phyloP scores from a whole-genome alignment of 2,113 vertebrate genomes.

The Brachirus orientalis region DNA sequence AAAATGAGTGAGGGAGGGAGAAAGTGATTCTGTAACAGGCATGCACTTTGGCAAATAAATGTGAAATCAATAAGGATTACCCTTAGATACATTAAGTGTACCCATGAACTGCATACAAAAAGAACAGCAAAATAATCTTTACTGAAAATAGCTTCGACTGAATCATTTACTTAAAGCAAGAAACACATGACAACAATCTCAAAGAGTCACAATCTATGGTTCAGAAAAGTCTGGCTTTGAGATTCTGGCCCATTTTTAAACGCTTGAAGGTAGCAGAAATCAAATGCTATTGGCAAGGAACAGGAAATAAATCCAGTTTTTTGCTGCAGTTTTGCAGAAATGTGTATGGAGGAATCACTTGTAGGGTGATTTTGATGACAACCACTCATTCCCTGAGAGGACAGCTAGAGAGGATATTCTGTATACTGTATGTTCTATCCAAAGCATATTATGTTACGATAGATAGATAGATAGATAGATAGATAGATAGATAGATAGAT shows the following conservation, averaged over 20 bases:
- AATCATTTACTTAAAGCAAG: constrained; percentile 45
- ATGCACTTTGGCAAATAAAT: constrained; percentile 64
- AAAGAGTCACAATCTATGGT: constrained; percentile 4
- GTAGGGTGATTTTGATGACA: too few species aligned
- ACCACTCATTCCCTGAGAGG: too few species aligned
- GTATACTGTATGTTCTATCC: too few species aligned
- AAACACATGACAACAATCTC: constrained; percentile 15
- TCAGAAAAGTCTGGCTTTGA: not conserved
- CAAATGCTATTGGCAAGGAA: not conserved
- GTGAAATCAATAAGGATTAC: constrained; percentile 65
- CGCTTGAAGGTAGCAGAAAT: not conserved
- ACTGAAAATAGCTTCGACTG: constrained; percentile 18
- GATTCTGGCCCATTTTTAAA: too few species aligned
- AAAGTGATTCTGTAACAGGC: constrained; percentile 29
- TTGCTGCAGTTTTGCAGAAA: not conserved
- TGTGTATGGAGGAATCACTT: too few species aligned
- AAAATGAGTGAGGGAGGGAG: constrained; percentile 22
- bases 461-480: too few species aligned
- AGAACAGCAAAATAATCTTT: too few species aligned
- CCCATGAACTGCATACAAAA: constrained; percentile 31
- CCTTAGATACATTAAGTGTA: constrained; percentile 33
- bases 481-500: too few species aligned
- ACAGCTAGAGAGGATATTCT: too few species aligned
- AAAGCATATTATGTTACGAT: too few species aligned
- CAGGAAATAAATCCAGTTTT: constrained; percentile 1